phyloP scores from a whole-genome alignment of 1,140 invertebrate species.

The Formica selysi region DNA sequence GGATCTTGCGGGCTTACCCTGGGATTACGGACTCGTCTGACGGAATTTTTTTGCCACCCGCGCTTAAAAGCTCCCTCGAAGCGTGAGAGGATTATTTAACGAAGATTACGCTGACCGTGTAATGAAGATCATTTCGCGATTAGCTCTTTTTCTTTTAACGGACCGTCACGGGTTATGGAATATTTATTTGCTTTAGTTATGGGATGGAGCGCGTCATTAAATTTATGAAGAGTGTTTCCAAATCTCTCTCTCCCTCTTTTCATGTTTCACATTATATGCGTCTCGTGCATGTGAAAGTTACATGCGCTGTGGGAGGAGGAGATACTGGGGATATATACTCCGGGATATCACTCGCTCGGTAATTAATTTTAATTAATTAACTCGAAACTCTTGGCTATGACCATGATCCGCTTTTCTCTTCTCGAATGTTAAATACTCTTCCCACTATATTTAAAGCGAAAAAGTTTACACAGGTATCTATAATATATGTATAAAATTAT shows the following conservation, averaged over 20 bases:
- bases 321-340: slow-evolving; percentile 22
- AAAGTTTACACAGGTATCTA: slow-evolving; percentile 22
- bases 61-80: slow-evolving; percentile 37
- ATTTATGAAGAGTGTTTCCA: slow-evolving; percentile 51
- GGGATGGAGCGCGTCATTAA: background rate
- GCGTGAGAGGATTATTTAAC: slow-evolving; percentile 58
- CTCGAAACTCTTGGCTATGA: slow-evolving; percentile 45
- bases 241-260: slow-evolving; percentile 9
- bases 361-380: slow-evolving; percentile 61
- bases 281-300: slow-evolving; percentile 43
- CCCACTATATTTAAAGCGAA: slow-evolving; percentile 36
- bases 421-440: slow-evolving; percentile 44
- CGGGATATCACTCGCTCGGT: slow-evolving; percentile 41
- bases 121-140: slow-evolving; percentile 59
- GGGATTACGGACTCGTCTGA: slow-evolving; percentile 44
- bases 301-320: slow-evolving; percentile 10
- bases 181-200: slow-evolving; percentile 39
- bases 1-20: slow-evolving; percentile 36
- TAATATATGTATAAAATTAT: too few species aligned
- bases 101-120: slow-evolving; percentile 42
- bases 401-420: slow-evolving; percentile 37
- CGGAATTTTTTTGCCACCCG: slow-evolving; percentile 39
- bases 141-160: slow-evolving; percentile 41
- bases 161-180: slow-evolving; percentile 26
- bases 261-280: background rate